Percentiles rank a stretch among this genome's conserved stretches.
Evolutionary conservation across 2,113 vertebrate genomes (phyloP).

Genomic region (Oryzias woworae): DNA sequence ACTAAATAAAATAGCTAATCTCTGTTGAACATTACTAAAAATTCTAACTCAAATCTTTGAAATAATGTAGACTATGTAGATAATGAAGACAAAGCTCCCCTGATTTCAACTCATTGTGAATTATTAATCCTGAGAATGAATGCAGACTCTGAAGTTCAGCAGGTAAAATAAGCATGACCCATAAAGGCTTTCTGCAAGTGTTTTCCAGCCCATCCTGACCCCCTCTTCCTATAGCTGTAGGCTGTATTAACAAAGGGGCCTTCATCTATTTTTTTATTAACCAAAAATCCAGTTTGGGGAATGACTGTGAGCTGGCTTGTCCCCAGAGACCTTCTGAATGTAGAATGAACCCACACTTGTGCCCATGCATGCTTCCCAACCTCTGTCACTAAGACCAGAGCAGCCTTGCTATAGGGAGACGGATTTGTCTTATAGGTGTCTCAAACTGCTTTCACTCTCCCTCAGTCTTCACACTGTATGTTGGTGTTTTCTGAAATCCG

Average conservation of each 20-base stretch:
- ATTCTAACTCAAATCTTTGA: no score
- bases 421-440: constrained; percentile 26
- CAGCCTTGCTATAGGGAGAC: constrained; percentile 65
- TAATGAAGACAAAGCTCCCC: no score
- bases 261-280: no score
- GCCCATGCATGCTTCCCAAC: constrained; percentile 64
- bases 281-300: constrained; percentile 9
- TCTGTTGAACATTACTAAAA: no score
- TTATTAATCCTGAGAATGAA: constrained; percentile 61
- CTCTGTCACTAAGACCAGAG: constrained; percentile 66
- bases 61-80: no score
- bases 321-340: constrained; percentile 31
- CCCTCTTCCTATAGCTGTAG: constrained; percentile 64
- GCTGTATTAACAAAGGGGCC: no score
- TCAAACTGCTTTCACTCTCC: no score
- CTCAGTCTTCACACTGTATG: no score
- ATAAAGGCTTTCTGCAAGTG: constrained; percentile 29
- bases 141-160: constrained; percentile 55
- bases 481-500: no score
- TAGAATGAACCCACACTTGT: constrained; percentile 53
- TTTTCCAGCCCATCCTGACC: constrained; percentile 43
- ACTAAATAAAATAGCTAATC: no score
- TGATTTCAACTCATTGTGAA: no score
- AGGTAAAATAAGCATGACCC: constrained; percentile 59
- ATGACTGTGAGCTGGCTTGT: constrained; percentile 20